phyloP scores from a whole-genome alignment of 2,888 invertebrate species.

The Mechanitis messenoides region DNA sequence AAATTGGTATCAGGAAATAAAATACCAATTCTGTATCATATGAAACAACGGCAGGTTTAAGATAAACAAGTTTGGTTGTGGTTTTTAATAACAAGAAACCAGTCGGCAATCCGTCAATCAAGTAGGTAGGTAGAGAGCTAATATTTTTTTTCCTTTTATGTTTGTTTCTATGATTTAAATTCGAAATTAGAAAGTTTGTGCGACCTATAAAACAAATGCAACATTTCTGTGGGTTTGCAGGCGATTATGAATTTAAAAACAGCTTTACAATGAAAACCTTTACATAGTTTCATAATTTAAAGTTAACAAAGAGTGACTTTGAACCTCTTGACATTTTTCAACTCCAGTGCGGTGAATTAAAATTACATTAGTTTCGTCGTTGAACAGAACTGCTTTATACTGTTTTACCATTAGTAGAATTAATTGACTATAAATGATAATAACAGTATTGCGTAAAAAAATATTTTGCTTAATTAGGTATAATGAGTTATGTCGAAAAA shows the following conservation, averaged over 20 bases:
- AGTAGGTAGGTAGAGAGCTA: too few relatives aligned
- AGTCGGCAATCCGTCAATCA: neutral
- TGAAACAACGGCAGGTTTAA: neutral
- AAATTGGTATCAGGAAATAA: too few relatives aligned
- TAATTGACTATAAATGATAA: too few relatives aligned
- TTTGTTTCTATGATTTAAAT: neutral
- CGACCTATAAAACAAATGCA: too few relatives aligned
- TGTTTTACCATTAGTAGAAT: neutral
- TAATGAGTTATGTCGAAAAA: too few relatives aligned
- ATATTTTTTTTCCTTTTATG: neutral
- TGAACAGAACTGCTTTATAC: neutral
- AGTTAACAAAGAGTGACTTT: conserved; percentile 3
- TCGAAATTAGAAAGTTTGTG: neutral
- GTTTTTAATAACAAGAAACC: neutral
- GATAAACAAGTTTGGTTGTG: neutral
- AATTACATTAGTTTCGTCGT: neutral
- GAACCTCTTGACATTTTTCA: conserved; percentile 6
- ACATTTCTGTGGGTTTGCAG: too few relatives aligned
- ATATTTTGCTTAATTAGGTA: too few relatives aligned
- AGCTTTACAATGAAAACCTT: neutral
- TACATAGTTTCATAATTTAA: neutral
- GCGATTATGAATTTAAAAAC: neutral
- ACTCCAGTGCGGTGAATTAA: neutral
- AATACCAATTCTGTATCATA: neutral
- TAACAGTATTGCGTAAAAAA: too few relatives aligned